Percentiles rank a stretch among this genome's conserved stretches.
These are phyloP conservation scores for Engraulis encrasicolus DNA, from an alignment of 2,113 vertebrate species.

Conservation along the genomic window DNA sequence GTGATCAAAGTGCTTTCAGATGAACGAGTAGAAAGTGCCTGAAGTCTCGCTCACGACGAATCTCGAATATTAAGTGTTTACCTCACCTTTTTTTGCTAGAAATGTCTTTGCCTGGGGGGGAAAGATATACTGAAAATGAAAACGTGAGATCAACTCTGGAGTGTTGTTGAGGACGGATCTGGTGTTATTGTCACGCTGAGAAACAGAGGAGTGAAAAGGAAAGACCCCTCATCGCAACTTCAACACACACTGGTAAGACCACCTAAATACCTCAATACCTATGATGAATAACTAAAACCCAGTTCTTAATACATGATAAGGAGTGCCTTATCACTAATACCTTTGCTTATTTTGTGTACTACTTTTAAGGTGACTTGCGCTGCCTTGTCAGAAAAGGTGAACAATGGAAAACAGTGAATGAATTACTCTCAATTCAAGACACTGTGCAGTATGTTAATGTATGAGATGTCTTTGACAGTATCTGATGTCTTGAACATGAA, in stretches of 20 bases:
- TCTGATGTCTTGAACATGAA: background rate
- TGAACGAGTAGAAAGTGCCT: background rate
- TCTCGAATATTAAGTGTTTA: constrained; percentile 13
- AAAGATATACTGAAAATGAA: background rate
- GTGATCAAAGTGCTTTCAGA: background rate
- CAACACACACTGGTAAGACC: background rate
- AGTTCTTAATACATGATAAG: too few species aligned
- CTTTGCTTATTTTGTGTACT: background rate
- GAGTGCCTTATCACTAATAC: background rate
- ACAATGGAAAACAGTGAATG: background rate
- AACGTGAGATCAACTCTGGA: background rate
- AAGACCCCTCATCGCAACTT: background rate
- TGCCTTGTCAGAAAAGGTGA: background rate
- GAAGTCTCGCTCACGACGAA: background rate
- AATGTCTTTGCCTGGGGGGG: background rate
- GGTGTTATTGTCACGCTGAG: background rate
- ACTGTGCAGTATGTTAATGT: background rate
- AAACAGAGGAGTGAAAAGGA: background rate
- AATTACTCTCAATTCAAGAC: background rate
- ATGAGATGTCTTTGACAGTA: background rate
- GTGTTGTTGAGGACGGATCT: background rate
- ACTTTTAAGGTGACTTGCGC: background rate
- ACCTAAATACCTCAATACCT: too few species aligned
- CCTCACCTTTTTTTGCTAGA: background rate
- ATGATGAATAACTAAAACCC: too few species aligned